Conservation (phyloP, 1,140 invertebrate genomes). For the Phymastichus coffea region DNA sequence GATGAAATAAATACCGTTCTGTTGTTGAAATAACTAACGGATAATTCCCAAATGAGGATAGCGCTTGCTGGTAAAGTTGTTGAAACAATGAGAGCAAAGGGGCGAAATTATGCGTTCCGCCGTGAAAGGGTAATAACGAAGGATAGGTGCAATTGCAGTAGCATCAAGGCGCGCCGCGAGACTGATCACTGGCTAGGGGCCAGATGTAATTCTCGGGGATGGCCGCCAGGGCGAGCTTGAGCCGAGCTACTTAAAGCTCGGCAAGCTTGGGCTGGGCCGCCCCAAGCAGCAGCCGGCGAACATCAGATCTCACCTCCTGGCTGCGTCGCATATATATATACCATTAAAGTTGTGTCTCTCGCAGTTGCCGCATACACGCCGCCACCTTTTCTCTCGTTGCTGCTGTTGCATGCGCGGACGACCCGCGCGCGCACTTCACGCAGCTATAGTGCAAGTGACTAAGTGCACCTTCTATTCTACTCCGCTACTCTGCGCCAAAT, state of each 20-base stretch:
- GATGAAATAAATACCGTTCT: no score
- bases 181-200: background rate
- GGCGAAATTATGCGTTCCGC: no score
- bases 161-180: background rate
- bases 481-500: no score
- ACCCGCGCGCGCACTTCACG: background rate
- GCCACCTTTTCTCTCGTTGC: background rate
- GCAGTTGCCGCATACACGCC: background rate
- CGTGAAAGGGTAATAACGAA: no score
- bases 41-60: no score
- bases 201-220: background rate
- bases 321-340: background rate
- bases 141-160: no score
- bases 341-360: conserved; percentile 1
- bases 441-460: no score
- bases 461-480: no score
- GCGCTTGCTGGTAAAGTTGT: no score
- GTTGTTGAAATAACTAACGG: no score
- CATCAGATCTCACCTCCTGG: background rate
- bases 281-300: conserved; percentile 16
- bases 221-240: conserved; percentile 16
- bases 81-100: no score
- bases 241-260: conserved; percentile 19
- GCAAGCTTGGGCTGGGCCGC: background rate
- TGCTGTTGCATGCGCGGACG: background rate